phyloP scores from a whole-genome alignment of 1,140 invertebrate species.

The Drosophila pectinifera region DNA sequence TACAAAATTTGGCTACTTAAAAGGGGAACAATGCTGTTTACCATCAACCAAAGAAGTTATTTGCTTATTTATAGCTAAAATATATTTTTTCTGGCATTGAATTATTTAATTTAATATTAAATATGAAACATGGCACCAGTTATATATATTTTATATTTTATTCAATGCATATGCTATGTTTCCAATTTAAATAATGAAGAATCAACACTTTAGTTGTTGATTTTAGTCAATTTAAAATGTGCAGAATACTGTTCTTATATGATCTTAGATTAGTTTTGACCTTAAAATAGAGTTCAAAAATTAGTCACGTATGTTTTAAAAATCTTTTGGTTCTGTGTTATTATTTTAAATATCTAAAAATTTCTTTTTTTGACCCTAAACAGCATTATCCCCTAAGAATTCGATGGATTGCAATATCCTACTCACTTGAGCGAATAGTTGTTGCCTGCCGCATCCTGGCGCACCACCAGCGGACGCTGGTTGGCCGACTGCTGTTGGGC shows the following conservation, averaged over 20 bases:
- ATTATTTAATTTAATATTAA: background rate
- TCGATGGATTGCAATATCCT: background rate
- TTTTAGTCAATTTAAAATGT: background rate
- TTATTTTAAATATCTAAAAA: background rate
- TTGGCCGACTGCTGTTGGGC: conserved; percentile 75
- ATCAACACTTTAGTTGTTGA: too few species aligned
- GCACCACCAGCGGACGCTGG: conserved; percentile 87
- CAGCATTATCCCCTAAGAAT: too few species aligned
- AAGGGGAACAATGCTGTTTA: background rate
- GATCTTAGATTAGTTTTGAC: too few species aligned
- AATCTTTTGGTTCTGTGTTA: background rate
- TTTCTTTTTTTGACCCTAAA: background rate
- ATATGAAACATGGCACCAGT: background rate
- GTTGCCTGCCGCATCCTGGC: conserved; percentile 87
- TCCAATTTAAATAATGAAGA: background rate
- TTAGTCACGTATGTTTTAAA: background rate
- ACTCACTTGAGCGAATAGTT: conserved; percentile 88
- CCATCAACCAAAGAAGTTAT: background rate
- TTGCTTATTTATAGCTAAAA: background rate
- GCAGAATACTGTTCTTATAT: too few species aligned
- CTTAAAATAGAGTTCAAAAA: too few species aligned
- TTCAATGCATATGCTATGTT: background rate
- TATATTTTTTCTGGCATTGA: background rate
- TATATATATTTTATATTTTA: too few species aligned
- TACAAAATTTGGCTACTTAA: conserved; percentile 29